These are phyloP conservation scores for Macrobrachium nipponense DNA, from an alignment of 1,140 invertebrate species.

Conservation along the genomic window DNA sequence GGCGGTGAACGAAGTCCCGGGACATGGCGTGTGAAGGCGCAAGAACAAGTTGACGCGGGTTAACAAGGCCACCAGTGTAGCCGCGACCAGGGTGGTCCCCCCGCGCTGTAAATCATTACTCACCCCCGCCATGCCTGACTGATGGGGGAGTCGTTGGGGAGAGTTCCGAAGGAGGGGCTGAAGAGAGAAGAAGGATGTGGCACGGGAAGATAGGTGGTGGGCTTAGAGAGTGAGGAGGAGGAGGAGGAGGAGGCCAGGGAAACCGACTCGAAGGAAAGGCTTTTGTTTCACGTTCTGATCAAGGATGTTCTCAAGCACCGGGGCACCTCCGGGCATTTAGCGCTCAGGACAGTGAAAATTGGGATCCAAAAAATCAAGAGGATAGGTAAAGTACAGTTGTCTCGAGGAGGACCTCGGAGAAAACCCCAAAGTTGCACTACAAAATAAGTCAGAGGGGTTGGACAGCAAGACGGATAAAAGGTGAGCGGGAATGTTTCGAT, in stretches of 20 bases:
- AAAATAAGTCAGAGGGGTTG: no score
- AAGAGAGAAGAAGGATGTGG: neutral
- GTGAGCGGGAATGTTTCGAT: no score
- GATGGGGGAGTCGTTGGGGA: neutral
- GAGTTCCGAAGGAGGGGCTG: neutral
- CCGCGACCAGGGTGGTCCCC: neutral
- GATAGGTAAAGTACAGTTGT: no score
- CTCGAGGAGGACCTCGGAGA: no score
- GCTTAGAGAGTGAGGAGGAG: neutral
- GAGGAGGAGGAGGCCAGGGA: conserved; percentile 5
- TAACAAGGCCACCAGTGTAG: conserved; percentile 7
- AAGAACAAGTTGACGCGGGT: conserved; percentile 32
- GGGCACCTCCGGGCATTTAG: no score
- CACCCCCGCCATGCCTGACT: no score
- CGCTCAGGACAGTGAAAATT: no score
- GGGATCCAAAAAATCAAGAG: no score
- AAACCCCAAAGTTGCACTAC: no score
- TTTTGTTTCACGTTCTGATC: no score
- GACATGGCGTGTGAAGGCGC: neutral
- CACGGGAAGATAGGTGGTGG: neutral
- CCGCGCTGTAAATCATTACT: conserved; percentile 21
- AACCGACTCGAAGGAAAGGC: neutral
- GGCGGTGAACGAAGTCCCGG: neutral
- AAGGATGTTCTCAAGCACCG: no score
- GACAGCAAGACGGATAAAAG: no score